Conservation (phyloP, 2,888 invertebrate species). For the Catotricha subobsoleta region DNA sequence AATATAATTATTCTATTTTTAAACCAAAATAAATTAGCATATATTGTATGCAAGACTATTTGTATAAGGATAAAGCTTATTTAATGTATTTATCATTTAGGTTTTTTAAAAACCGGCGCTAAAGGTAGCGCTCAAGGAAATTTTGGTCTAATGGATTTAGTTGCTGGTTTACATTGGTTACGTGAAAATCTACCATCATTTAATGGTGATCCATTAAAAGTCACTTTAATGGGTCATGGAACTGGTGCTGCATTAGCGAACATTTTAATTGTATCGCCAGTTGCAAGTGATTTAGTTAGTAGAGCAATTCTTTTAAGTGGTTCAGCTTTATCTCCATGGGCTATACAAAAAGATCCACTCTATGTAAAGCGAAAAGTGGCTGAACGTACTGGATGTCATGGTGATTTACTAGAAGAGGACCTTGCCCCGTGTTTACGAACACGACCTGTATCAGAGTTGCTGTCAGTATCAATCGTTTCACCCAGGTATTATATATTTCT, state of each 20-base stretch:
- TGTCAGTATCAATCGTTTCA: conserved; percentile 56
- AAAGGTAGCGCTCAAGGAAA: conserved; percentile 80
- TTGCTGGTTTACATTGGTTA: conserved; percentile 93
- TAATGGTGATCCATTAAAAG: conserved; percentile 82
- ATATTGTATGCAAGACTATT: neutral
- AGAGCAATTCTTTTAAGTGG: conserved; percentile 78
- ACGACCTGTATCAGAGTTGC: conserved; percentile 53
- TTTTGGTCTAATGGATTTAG: conserved; percentile 80
- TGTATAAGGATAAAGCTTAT: neutral
- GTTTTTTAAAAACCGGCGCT: conserved; percentile 78
- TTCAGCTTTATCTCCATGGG: conserved; percentile 82
- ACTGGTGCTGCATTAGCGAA: conserved; percentile 94
- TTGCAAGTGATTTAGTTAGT: conserved; percentile 76
- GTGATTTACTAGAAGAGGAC: conserved; percentile 64
- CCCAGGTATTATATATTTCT: conserved; percentile 33
- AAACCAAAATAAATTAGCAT: neutral
- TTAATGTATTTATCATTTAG: conserved; percentile 26
- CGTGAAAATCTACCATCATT: conserved; percentile 87
- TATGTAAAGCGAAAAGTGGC: conserved; percentile 66
- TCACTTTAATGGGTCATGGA: conserved; percentile 90
- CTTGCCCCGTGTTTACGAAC: conserved; percentile 68
- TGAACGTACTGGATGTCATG: conserved; percentile 67
- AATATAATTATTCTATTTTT: neutral
- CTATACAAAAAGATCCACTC: conserved; percentile 68
- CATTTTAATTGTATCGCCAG: conserved; percentile 87